Percentiles rank a stretch among this genome's conserved stretches.
These are phyloP conservation scores for Neosilurus hyrtlii DNA, from an alignment of 2,797 vertebrate genomes.

Conservation along the genomic window DNA sequence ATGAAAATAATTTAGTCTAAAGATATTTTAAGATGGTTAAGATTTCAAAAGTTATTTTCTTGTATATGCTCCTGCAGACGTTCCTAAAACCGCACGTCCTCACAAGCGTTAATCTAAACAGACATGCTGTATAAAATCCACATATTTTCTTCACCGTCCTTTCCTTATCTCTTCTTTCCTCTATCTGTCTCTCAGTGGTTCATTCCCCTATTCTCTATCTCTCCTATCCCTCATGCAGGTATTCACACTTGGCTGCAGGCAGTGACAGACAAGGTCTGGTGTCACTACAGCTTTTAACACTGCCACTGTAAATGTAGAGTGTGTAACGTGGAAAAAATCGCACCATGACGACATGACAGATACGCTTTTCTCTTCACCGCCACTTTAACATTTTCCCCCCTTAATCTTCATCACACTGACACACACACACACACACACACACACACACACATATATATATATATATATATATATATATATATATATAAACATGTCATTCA, in stretches of 20 bases:
- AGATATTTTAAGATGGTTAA: no score
- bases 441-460: neutral
- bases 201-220: slow-evolving; percentile 4
- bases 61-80: neutral
- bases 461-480: no score
- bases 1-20: neutral
- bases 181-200: slow-evolving; percentile 23
- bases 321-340: slow-evolving; percentile 48
- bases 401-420: neutral
- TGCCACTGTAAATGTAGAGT: slow-evolving; percentile 15
- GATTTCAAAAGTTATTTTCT: neutral
- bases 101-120: slow-evolving; percentile 5
- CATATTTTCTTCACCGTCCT: slow-evolving; percentile 3
- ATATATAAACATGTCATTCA: neutral
- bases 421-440: neutral
- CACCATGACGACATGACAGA: slow-evolving; percentile 56
- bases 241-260: slow-evolving; percentile 39
- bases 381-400: neutral
- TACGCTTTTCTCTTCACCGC: slow-evolving; percentile 34
- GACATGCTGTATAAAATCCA: slow-evolving; percentile 13
- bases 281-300: slow-evolving; percentile 51
- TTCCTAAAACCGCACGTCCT: neutral
- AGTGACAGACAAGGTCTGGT: slow-evolving; percentile 46
- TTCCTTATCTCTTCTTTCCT: neutral
- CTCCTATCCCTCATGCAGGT: slow-evolving; percentile 31